Percentiles rank a stretch among this genome's conserved stretches.
phyloP scores from a whole-genome alignment of 2,113 vertebrate genomes.

The Dolichotis patagonum region DNA sequence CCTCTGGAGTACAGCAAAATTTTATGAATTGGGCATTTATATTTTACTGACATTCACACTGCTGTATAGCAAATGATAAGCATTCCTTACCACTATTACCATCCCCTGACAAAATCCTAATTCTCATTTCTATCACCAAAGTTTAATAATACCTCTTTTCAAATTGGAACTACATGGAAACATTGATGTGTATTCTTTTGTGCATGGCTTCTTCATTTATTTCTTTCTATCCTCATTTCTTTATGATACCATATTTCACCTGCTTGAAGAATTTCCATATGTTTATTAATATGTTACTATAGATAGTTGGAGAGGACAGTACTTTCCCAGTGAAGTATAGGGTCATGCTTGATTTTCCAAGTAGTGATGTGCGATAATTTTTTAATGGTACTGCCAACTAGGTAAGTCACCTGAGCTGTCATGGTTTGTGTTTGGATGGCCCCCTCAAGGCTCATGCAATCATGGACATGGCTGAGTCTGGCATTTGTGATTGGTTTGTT shows the following conservation, averaged over 20 bases:
- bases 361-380: neutral
- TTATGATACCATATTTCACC: neutral
- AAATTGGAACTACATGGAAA: neutral
- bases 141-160: neutral
- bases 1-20: neutral
- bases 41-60: neutral
- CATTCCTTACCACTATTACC: neutral
- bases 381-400: neutral
- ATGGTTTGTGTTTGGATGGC: no score
- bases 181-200: neutral
- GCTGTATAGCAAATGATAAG: neutral
- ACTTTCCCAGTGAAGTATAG: neutral
- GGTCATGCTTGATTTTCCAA: neutral
- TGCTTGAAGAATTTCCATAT: neutral
- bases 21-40: neutral
- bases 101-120: neutral
- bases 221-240: neutral
- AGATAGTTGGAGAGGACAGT: neutral
- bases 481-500: no score
- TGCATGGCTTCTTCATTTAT: neutral
- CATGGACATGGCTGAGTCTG: no score
- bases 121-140: neutral
- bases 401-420: neutral
- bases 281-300: neutral
- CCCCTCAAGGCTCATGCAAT: no score